Evolutionary conservation across 2,113 vertebrate species (phyloP).

Genomic region (Semicossyphus pulcher): DNA sequence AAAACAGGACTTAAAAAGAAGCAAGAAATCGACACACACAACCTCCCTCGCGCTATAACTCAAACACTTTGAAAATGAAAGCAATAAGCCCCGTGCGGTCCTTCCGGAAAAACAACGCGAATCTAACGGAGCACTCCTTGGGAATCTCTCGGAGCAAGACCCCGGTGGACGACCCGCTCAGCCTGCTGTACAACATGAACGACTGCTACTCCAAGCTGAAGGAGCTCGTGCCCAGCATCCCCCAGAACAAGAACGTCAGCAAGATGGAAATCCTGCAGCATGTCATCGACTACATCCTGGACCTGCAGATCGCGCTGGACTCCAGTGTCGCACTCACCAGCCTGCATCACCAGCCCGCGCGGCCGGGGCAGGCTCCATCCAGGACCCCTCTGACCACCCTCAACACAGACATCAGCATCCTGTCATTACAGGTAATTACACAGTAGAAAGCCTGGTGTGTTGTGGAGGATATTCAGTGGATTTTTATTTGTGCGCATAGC

Average conservation of each 20-base stretch:
- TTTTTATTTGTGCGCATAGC: conserved; percentile 43
- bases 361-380: conserved; percentile 83
- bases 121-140: conserved; percentile 91
- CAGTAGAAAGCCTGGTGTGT: conserved; percentile 3
- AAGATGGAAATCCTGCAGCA: conserved; percentile 99
- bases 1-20: conserved; percentile 53
- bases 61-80: conserved; percentile 87
- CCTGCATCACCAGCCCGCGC: conserved; percentile 86
- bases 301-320: conserved; percentile 98
- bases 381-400: conserved; percentile 94
- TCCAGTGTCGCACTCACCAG: conserved; percentile 91
- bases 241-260: conserved; percentile 98
- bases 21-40: conserved; percentile 38
- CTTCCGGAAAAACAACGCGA: conserved; percentile 88
- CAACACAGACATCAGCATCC: conserved; percentile 98
- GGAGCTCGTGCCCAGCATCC: conserved; percentile 99
- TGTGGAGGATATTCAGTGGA: neutral
- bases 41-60: conserved; percentile 18
- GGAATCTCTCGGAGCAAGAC: conserved; percentile 97
- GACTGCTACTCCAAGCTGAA: conserved; percentile 99
- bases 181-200: conserved; percentile 99
- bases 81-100: conserved; percentile 97
- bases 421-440: conserved; percentile 94
- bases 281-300: conserved; percentile 99
- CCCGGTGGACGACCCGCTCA: conserved; percentile 95